A percentile compares a stretch with the other conserved stretches of the same genome.
phyloP scores from a whole-genome alignment of 2,797 vertebrate genomes.

The Pseudochaenichthys georgianus region DNA sequence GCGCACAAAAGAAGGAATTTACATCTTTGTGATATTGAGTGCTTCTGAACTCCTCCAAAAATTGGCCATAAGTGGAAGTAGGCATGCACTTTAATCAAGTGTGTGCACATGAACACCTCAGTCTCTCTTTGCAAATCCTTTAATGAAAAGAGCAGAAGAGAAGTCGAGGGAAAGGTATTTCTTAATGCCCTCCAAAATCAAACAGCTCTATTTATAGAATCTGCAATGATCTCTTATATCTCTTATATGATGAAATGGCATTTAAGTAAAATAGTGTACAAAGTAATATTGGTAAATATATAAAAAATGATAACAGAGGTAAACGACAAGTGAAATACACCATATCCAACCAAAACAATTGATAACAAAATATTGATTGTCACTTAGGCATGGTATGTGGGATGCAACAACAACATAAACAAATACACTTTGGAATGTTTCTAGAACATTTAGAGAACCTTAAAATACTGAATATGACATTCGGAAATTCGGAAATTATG shows the following conservation, averaged over 20 bases:
- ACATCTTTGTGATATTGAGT: background rate
- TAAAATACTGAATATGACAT: background rate
- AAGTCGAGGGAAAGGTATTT: background rate
- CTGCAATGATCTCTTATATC: background rate
- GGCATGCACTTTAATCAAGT: background rate
- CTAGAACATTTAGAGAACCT: too few relatives aligned
- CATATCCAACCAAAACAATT: background rate
- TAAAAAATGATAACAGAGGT: background rate
- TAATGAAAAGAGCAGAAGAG: background rate
- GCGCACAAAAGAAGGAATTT: background rate
- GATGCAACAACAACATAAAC: background rate
- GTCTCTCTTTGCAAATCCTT: background rate
- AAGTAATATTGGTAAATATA: background rate
- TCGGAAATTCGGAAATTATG: background rate
- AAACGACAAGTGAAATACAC: constrained; percentile 5
- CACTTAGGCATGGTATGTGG: background rate
- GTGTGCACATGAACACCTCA: background rate
- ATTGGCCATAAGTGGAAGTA: background rate
- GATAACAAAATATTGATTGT: background rate
- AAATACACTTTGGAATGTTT: background rate
- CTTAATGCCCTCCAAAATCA: background rate
- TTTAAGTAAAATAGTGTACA: background rate
- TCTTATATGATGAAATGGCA: too few relatives aligned
- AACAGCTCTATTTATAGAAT: background rate
- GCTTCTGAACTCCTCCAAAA: background rate